Percentiles rank a stretch among this genome's conserved stretches.
Evolutionary conservation across 2,888 invertebrate genomes (phyloP).

Genomic region (Cremastinae sp.): DNA sequence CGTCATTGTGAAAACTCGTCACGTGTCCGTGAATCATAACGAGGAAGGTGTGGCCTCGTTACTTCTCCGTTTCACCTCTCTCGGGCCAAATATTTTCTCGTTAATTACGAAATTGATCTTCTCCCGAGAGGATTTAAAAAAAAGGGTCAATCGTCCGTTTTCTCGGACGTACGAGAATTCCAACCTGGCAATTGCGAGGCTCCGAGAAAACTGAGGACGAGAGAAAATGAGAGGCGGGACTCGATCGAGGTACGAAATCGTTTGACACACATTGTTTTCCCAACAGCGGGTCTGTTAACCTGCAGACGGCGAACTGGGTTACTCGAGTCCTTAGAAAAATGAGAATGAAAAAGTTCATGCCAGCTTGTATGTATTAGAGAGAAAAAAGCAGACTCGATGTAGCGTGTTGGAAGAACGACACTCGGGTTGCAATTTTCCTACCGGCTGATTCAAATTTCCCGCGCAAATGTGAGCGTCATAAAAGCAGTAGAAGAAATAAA

Average conservation of each 20-base stretch:
- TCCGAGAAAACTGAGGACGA: background rate
- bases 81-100: background rate
- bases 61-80: background rate
- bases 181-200: background rate
- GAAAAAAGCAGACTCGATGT: conserved; percentile 23
- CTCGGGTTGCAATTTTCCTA: conserved; percentile 4
- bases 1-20: background rate
- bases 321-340: conserved; percentile 55
- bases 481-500: no score
- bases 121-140: no score
- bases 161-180: background rate
- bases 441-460: conserved; percentile 12
- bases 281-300: conserved; percentile 21
- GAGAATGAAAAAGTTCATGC: conserved; percentile 1
- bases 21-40: background rate
- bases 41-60: conserved; percentile 12
- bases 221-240: conserved; percentile 19
- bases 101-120: conserved; percentile 3
- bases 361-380: conserved; percentile 12
- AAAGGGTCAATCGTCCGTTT: background rate
- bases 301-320: conserved; percentile 47
- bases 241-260: conserved; percentile 48
- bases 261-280: conserved; percentile 56
- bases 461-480: no score
- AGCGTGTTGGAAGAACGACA: conserved; percentile 6